Percentiles rank a stretch among this genome's conserved stretches.
phyloP scores from a whole-genome alignment of 1,140 invertebrate species.

The Caenorhabditis briggsae region DNA sequence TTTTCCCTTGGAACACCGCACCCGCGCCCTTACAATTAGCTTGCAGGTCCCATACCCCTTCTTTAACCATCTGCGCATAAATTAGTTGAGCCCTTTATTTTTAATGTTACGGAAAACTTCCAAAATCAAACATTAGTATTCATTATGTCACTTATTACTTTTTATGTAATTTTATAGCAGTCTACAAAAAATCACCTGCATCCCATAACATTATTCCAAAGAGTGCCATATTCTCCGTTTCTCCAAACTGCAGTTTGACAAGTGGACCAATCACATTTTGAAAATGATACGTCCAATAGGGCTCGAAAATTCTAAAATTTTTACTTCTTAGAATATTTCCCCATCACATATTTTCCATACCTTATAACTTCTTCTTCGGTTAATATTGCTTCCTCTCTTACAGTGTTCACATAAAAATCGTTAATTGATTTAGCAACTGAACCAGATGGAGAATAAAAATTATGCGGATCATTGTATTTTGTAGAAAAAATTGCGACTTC shows the following conservation, averaged over 20 bases:
- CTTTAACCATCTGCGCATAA: no score
- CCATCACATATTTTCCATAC: background rate
- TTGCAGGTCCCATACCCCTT: no score
- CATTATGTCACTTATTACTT: no score
- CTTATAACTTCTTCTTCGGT: constrained; percentile 26
- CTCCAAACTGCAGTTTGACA: background rate
- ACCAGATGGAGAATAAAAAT: constrained; percentile 40
- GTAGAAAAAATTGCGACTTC: constrained; percentile 13
- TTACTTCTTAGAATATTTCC: background rate
- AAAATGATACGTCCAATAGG: constrained; percentile 28
- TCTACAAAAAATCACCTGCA: constrained; percentile 11
- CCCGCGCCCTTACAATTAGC: no score
- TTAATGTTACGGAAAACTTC: no score
- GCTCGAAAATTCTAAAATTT: constrained; percentile 17
- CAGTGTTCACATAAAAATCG: constrained; percentile 24
- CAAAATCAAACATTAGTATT: no score
- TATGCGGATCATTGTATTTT: constrained; percentile 9
- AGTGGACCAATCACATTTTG: constrained; percentile 19
- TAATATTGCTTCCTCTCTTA: background rate
- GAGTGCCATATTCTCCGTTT: constrained; percentile 21
- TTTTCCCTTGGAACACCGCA: no score
- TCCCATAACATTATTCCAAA: constrained; percentile 41
- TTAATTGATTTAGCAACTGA: constrained; percentile 19
- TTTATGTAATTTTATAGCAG: background rate
- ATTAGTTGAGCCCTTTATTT: no score